These are phyloP conservation scores for Atractosteus spatula DNA, from an alignment of 2,113 vertebrate genomes.

Conservation along the genomic window DNA sequence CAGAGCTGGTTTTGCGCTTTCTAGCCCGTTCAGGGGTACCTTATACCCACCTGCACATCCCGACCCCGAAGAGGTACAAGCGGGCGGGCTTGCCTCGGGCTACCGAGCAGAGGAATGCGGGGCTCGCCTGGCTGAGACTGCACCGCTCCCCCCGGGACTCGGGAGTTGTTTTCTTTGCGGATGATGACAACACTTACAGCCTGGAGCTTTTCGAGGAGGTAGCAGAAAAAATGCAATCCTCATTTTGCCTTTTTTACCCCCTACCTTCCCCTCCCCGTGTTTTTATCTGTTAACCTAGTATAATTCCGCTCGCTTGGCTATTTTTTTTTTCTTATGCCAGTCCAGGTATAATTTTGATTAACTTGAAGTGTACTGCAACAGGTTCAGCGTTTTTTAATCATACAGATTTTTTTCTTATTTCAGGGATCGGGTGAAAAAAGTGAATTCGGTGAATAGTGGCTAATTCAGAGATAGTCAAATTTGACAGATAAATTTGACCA, in stretches of 20 bases:
- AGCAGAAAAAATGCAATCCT: neutral
- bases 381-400: no score
- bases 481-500: no score
- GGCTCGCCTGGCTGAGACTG: slow-evolving; percentile 85
- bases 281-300: neutral
- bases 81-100: slow-evolving; percentile 86
- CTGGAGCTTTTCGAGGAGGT: slow-evolving; percentile 95
- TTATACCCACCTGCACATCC: slow-evolving; percentile 86
- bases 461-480: no score
- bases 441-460: no score
- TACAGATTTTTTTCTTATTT: no score
- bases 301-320: no score
- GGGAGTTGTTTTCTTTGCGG: slow-evolving; percentile 94
- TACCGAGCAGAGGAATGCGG: slow-evolving; percentile 92
- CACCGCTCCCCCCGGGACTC: slow-evolving; percentile 68
- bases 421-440: no score
- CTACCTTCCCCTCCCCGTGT: neutral
- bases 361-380: no score
- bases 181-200: slow-evolving; percentile 98
- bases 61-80: slow-evolving; percentile 92
- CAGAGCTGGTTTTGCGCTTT: slow-evolving; percentile 86
- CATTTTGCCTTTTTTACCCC: neutral
- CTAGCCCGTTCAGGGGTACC: slow-evolving; percentile 75
- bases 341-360: no score
- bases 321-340: no score